Conservation (phyloP, 2,797 vertebrate species). For the Aldrovandia affinis region DNA sequence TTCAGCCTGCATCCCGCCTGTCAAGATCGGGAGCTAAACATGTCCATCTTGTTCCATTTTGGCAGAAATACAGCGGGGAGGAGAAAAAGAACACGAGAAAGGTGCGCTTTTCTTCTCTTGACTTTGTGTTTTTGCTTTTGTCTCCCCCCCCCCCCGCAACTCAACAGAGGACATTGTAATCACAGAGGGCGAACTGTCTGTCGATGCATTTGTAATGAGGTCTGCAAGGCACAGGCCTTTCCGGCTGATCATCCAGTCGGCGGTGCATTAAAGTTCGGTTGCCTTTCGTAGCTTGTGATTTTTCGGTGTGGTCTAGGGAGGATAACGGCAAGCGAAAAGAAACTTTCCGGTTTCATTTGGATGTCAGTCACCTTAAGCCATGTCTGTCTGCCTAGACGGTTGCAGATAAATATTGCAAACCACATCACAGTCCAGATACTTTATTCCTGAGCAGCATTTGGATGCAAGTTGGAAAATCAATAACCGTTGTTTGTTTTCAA, state of each 20-base stretch:
- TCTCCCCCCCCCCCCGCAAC: slow-evolving; percentile 31
- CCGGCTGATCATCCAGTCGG: slow-evolving; percentile 59
- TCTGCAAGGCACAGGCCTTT: slow-evolving; percentile 59
- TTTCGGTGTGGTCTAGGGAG: slow-evolving; percentile 13
- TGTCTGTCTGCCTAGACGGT: background rate
- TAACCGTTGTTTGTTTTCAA: background rate
- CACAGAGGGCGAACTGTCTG: slow-evolving; percentile 53
- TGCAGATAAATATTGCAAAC: slow-evolving; percentile 18
- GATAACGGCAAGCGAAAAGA: slow-evolving; percentile 3
- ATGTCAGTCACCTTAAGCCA: slow-evolving; percentile 20
- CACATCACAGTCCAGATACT: slow-evolving; percentile 16
- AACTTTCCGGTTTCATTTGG: slow-evolving; percentile 23
- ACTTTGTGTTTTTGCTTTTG: slow-evolving; percentile 29
- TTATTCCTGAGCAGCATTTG: background rate
- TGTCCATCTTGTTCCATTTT: slow-evolving; percentile 68
- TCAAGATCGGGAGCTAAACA: slow-evolving; percentile 65
- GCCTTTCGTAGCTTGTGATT: slow-evolving; percentile 31
- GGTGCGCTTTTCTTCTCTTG: slow-evolving; percentile 48
- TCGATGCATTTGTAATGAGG: slow-evolving; percentile 70
- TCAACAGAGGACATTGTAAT: slow-evolving; percentile 53
- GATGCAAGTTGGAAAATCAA: background rate
- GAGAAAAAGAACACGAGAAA: slow-evolving; percentile 40
- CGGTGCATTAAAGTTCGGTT: slow-evolving; percentile 52
- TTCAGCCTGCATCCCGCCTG: slow-evolving; percentile 66
- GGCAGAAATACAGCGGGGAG: slow-evolving; percentile 34